These are phyloP conservation scores for Liopterus haemorrhoidalis DNA, from an alignment of 2,888 invertebrate species.

Conservation along the genomic window DNA sequence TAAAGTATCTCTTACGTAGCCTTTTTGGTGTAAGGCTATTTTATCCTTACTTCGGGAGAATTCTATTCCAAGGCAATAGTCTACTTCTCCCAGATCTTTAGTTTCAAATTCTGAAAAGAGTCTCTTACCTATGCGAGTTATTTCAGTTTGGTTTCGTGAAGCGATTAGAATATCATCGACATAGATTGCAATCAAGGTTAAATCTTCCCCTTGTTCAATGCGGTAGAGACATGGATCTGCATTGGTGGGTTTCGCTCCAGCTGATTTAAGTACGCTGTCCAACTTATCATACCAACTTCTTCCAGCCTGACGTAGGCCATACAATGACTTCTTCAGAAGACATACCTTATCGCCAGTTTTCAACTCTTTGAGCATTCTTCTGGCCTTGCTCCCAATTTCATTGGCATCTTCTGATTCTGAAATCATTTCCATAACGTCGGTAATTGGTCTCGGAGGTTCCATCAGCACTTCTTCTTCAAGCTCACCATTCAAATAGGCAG, in stretches of 20 bases:
- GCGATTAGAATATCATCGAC: constrained; percentile 23
- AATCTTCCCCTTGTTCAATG: constrained; percentile 7
- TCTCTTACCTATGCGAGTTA: no score
- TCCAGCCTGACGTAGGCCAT: constrained; percentile 29
- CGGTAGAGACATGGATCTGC: constrained; percentile 23
- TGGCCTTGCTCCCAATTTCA: constrained; percentile 10
- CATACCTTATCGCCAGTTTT: constrained; percentile 26
- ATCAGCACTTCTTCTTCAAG: constrained; percentile 30
- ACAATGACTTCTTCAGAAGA: constrained; percentile 27
- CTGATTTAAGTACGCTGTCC: constrained; percentile 6
- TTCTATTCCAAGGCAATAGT: constrained; percentile 33
- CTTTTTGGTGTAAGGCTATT: constrained; percentile 26
- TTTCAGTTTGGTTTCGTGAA: constrained; percentile 26
- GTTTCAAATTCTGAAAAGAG: no score
- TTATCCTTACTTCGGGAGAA: constrained; percentile 21
- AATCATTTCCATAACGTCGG: constrained; percentile 9
- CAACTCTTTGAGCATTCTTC: constrained; percentile 17
- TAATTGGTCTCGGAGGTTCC: constrained; percentile 25
- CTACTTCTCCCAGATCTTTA: constrained; percentile 27
- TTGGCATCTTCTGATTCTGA: constrained; percentile 5
- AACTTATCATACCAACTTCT: constrained; percentile 26
- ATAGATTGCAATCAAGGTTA: constrained; percentile 19
- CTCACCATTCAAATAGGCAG: constrained; percentile 31
- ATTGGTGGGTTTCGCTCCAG: constrained; percentile 13
- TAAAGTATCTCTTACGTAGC: constrained; percentile 32